A percentile compares a stretch with the other conserved stretches of the same genome.
phyloP scores from a whole-genome alignment of 2,888 invertebrate genomes.

The Acleris literana region DNA sequence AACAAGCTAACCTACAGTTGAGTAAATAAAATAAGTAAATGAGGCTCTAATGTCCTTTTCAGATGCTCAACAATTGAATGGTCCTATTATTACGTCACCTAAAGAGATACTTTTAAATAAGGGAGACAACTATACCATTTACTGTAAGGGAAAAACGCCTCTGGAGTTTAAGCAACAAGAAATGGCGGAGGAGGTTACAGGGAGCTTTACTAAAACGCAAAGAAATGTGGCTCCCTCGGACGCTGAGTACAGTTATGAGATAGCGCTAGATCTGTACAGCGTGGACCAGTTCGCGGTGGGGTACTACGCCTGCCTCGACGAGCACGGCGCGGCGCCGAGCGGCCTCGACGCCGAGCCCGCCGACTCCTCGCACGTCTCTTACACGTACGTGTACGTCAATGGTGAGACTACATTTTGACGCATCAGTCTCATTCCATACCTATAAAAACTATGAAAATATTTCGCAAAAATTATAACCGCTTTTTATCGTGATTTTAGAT shows the following conservation, averaged over 20 bases:
- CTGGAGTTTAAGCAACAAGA: constrained; percentile 69
- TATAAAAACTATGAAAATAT: constrained; percentile 16
- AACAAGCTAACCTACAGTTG: not conserved
- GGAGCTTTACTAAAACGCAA: constrained; percentile 47
- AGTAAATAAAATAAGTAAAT: constrained; percentile 10
- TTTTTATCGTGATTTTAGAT: constrained; percentile 62
- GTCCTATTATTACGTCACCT: constrained; percentile 64
- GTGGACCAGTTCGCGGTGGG: constrained; percentile 78
- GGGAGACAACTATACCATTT: constrained; percentile 69
- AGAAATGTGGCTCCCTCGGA: constrained; percentile 47
- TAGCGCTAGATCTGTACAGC: constrained; percentile 70
- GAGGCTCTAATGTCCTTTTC: constrained; percentile 58
- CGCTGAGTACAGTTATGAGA: constrained; percentile 64
- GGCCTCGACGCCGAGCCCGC: constrained; percentile 63
- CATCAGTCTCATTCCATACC: constrained; percentile 34
- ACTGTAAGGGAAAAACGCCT: constrained; percentile 60
- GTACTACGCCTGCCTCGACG: constrained; percentile 82
- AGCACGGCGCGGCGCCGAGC: constrained; percentile 53
- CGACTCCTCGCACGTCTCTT: constrained; percentile 65
- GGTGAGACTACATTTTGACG: constrained; percentile 60
- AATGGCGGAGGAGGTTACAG: constrained; percentile 59
- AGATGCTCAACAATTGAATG: constrained; percentile 63
- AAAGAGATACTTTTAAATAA: constrained; percentile 66
- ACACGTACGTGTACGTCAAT: constrained; percentile 72
- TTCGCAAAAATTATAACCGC: constrained; percentile 34